Evolutionary conservation across 2,888 invertebrate species (phyloP).

Genomic region (Bibio marci): DNA sequence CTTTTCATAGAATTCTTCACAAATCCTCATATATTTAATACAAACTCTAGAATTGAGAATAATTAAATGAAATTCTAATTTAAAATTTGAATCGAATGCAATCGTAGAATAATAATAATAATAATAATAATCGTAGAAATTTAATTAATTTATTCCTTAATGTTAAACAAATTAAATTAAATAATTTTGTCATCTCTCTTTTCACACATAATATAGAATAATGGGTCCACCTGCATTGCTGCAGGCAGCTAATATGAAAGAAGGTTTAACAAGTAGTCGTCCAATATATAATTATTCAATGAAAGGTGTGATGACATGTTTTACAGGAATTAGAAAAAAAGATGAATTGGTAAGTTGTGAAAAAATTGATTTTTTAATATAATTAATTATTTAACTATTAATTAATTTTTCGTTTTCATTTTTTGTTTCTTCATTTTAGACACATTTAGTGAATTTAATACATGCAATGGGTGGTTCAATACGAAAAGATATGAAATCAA

Average conservation of each 20-base stretch:
- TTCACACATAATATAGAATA: constrained; percentile 48
- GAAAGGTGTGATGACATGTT: constrained; percentile 76
- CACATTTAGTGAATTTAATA: constrained; percentile 69
- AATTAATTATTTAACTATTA: constrained; percentile 3
- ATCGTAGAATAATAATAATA: no score
- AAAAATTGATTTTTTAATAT: neutral
- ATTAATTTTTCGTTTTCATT: constrained; percentile 11
- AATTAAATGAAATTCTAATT: no score
- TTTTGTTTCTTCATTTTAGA: constrained; percentile 50
- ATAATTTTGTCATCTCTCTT: no score
- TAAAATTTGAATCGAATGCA: no score
- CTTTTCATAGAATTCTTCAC: no score
- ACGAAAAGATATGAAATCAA: constrained; percentile 72
- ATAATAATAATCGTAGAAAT: no score
- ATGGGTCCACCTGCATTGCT: constrained; percentile 66
- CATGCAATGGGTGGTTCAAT: constrained; percentile 96
- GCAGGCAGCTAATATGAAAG: constrained; percentile 51
- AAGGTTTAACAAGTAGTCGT: constrained; percentile 53
- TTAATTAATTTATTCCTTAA: no score
- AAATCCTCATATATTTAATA: no score
- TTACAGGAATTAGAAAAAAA: constrained; percentile 80
- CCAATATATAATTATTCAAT: constrained; percentile 80
- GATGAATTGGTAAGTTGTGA: constrained; percentile 64
- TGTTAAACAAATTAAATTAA: no score
- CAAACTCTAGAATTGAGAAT: no score